Evolutionary conservation across 1,140 invertebrate species (phyloP), one percentile per base, ranked within the genome.

Genomic region (Diachasma alloeum): DNA sequence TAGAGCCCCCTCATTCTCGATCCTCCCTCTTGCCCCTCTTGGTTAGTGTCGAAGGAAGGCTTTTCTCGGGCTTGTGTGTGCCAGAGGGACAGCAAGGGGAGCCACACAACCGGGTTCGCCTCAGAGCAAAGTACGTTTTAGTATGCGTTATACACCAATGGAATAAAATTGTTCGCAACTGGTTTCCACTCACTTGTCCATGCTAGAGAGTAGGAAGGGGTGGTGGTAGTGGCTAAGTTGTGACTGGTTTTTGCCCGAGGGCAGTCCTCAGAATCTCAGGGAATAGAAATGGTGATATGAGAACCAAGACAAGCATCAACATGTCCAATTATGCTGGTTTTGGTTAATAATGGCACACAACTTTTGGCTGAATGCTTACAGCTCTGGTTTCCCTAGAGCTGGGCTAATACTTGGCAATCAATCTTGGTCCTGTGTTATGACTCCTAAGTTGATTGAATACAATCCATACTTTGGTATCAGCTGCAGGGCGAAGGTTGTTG

Each of bases 121-220:
- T 76, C 75, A 70, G 59, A 75, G 79, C 81, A 77, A 82, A 85
- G 83, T 82, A 86, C 86, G 83, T 86, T 86, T 83, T 63, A 63
- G 59, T 63, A 63, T 77, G 77, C 83, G 80, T 84, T 85, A 83
- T 82, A 85, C 22, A 82, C 82, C 83, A 83, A 86, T 82, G 83
- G 81, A 85, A 85, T 85, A 84, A 84, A 87, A 87, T 83, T 79
- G 82, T 84, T 85, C 48, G 44, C 46, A 26, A 59, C 36, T 67
- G 72, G 76, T 77, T 77, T 81, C 78, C 81, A 83, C 73, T 78
- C 81, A 82, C 81, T 78, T 82, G 81, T 77, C 74, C 72, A 80
- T 78, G 75, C 75, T 66, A 15, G 48, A 74, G 83, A 79, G 79
- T 76, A 69, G 79, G 53, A 59, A 17, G 53, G 78, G 72, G 73